Conservation (phyloP, 2,797 vertebrate genomes). For the Mormyrops boulengeri region DNA sequence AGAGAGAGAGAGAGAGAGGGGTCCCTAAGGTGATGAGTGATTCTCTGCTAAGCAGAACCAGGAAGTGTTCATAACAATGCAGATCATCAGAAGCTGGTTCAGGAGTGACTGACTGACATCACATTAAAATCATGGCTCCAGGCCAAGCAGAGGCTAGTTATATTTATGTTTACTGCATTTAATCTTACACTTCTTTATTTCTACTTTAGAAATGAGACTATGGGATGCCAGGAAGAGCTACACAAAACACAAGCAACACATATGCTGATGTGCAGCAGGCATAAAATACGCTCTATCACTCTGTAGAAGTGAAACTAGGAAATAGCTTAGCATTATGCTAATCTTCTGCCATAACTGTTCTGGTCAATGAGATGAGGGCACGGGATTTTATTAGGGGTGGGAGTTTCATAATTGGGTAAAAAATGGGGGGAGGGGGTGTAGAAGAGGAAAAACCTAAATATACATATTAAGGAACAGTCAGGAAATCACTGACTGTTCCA, state of each 20-base stretch:
- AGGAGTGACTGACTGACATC: not conserved
- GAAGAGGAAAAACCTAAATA: not conserved
- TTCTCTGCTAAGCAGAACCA: not conserved
- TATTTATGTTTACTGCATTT: not conserved
- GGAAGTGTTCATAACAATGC: not conserved
- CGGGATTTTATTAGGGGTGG: not conserved
- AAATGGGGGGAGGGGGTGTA: not conserved
- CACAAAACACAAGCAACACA: not conserved
- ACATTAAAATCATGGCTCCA: not conserved
- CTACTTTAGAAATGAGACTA: not conserved
- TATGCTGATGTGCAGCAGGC: not conserved
- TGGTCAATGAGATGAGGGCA: not conserved
- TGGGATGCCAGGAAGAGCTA: not conserved
- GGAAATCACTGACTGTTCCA: not conserved
- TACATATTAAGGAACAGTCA: not conserved
- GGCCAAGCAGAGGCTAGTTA: not conserved
- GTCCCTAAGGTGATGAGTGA: not conserved
- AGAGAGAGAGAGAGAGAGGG: not conserved
- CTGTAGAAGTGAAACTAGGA: not conserved
- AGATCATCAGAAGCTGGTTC: not conserved
- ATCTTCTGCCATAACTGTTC: not conserved
- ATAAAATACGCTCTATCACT: not conserved
- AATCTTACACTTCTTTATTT: not conserved
- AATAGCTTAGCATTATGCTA: not conserved
- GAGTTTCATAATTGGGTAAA: not conserved